A percentile compares a stretch with the other conserved stretches of the same genome.
phyloP scores from a whole-genome alignment of 2,113 vertebrate genomes.

The Gambusia affinis region DNA sequence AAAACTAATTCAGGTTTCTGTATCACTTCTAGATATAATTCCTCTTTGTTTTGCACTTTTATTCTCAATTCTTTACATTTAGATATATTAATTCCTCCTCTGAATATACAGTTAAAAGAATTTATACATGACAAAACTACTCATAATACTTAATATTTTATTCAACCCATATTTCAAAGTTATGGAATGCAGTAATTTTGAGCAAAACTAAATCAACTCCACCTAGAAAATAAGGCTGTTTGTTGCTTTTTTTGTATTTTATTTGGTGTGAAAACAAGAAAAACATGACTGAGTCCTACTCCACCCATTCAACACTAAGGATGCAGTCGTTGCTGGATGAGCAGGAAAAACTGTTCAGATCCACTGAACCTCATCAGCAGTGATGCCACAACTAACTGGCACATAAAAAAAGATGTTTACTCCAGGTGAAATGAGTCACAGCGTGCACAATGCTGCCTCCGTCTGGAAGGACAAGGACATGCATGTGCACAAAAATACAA shows the following conservation, averaged over 20 bases:
- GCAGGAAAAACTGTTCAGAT: background rate
- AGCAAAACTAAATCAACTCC: no score
- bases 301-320: conserved; percentile 6
- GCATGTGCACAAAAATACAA: background rate
- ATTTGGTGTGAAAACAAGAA: background rate
- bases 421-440: background rate
- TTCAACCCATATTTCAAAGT: no score
- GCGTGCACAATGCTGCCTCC: conserved; percentile 55
- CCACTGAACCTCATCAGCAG: background rate
- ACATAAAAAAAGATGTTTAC: background rate
- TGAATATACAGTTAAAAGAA: no score
- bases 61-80: no score
- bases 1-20: no score
- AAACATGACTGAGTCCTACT: background rate
- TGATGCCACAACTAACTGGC: background rate
- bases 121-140: no score
- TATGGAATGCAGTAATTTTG: no score
- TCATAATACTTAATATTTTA: no score
- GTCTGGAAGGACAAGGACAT: conserved; percentile 30
- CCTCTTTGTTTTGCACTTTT: no score
- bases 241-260: background rate
- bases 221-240: no score
- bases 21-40: no score
- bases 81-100: no score
- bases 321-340: background rate